phyloP scores from a whole-genome alignment of 2,888 invertebrate genomes.

The Drosophila colorata region DNA sequence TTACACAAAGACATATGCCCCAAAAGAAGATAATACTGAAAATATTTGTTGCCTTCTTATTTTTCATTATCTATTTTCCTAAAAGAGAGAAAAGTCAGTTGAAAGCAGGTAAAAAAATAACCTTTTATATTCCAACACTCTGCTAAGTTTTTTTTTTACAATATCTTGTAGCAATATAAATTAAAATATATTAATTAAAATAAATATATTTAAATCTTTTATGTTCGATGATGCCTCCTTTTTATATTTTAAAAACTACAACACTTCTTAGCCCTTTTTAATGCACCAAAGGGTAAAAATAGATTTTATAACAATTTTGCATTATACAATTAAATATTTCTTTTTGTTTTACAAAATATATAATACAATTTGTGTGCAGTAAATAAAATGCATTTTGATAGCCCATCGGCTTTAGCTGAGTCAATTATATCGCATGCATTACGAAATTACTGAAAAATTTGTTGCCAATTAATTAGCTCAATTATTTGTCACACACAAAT shows the following conservation, averaged over 20 bases:
- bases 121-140: not conserved
- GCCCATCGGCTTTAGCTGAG: not conserved
- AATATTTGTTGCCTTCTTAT: too few species aligned
- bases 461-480: slow-evolving; percentile 40
- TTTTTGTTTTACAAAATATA: slow-evolving; percentile 2
- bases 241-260: not conserved
- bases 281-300: not conserved
- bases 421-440: slow-evolving; percentile 19
- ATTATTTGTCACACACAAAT: slow-evolving; percentile 52
- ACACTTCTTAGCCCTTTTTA: not conserved
- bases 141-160: too few species aligned
- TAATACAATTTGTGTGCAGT: slow-evolving; percentile 32
- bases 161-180: too few species aligned
- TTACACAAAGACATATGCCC: too few species aligned
- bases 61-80: not conserved
- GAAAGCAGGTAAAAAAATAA: too few species aligned
- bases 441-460: slow-evolving; percentile 9
- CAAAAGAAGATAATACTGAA: too few species aligned
- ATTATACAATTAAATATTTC: not conserved
- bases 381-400: slow-evolving; percentile 29
- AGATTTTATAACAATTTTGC: slow-evolving; percentile 3
- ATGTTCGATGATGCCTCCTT: too few species aligned
- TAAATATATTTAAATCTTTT: too few species aligned
- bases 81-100: not conserved
- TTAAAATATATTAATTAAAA: too few species aligned